phyloP scores from a whole-genome alignment of 2,888 invertebrate genomes.

The Rhimphoctona megacephalus region DNA sequence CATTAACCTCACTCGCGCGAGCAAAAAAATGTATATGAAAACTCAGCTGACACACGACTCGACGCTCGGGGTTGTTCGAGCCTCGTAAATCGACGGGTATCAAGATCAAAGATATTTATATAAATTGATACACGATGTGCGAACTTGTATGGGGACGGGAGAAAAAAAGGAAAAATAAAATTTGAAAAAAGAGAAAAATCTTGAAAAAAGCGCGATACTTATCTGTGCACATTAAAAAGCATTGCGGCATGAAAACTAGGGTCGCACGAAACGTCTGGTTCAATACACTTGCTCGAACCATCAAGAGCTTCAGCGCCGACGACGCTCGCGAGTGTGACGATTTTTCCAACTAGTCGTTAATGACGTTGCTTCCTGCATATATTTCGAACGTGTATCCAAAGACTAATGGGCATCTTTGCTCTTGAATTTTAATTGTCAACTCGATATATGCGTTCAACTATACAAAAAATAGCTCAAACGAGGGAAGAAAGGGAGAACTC shows the following conservation, averaged over 20 bases:
- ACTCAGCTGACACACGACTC: neutral
- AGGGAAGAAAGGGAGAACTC: neutral
- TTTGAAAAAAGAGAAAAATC: neutral
- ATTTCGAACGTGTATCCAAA: constrained; percentile 8
- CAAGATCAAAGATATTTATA: constrained; percentile 7
- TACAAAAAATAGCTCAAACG: neutral
- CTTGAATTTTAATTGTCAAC: constrained; percentile 60
- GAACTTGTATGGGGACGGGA: neutral
- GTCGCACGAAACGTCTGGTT: neutral
- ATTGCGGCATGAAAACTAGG: neutral
- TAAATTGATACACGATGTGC: constrained; percentile 1
- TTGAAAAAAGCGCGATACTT: neutral
- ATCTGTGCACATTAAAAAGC: constrained; percentile 10
- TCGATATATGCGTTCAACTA: constrained; percentile 28
- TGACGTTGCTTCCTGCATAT: constrained; percentile 37
- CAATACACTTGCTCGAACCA: constrained; percentile 1
- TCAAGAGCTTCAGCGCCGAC: constrained; percentile 4
- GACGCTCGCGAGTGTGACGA: constrained; percentile 8
- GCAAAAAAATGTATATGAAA: neutral
- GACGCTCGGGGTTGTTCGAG: neutral
- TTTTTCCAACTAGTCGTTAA: constrained; percentile 26
- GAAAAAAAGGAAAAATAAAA: neutral
- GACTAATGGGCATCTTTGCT: constrained; percentile 38
- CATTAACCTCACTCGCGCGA: neutral
- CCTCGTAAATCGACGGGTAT: constrained; percentile 12